phyloP scores from a whole-genome alignment of 2,888 invertebrate genomes.

The Baccha elongata region DNA sequence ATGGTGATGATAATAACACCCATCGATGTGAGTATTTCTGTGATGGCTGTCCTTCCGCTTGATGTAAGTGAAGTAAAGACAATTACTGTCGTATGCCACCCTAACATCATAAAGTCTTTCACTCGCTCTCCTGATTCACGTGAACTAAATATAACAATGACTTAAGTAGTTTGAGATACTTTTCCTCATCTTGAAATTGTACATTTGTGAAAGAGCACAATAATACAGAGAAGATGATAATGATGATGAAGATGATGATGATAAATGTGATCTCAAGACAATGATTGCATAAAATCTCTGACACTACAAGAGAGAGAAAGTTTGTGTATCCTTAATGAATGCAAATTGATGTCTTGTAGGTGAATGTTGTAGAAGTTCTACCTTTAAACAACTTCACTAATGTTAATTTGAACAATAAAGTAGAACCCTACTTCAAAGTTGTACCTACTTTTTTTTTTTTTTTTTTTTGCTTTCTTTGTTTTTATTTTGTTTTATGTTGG shows the following conservation, averaged over 20 bases:
- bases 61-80: conserved; percentile 11
- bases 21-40: not conserved
- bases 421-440: not conserved
- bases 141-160: conserved; percentile 28
- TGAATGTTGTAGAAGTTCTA: conserved; percentile 21
- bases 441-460: not conserved
- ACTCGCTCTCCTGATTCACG: conserved; percentile 3
- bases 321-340: conserved; percentile 30
- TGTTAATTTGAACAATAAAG: conserved; percentile 33
- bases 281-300: conserved; percentile 22
- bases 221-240: conserved; percentile 3
- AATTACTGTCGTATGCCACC: conserved; percentile 3
- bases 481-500: not conserved
- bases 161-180: conserved; percentile 50
- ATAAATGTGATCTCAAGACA: conserved; percentile 36
- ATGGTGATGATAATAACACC: not conserved
- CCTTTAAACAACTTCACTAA: conserved; percentile 14
- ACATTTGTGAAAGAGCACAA: conserved; percentile 18
- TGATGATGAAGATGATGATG: conserved; percentile 40
- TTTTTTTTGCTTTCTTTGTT: not conserved
- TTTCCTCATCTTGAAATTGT: conserved; percentile 8
- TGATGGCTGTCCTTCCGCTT: conserved; percentile 28
- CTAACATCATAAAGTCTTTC: not conserved
- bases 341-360: conserved; percentile 52
- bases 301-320: not conserved